These are phyloP conservation scores for Drosophila parabipectinata DNA, from an alignment of 1,140 invertebrate species.

Conservation along the genomic window DNA sequence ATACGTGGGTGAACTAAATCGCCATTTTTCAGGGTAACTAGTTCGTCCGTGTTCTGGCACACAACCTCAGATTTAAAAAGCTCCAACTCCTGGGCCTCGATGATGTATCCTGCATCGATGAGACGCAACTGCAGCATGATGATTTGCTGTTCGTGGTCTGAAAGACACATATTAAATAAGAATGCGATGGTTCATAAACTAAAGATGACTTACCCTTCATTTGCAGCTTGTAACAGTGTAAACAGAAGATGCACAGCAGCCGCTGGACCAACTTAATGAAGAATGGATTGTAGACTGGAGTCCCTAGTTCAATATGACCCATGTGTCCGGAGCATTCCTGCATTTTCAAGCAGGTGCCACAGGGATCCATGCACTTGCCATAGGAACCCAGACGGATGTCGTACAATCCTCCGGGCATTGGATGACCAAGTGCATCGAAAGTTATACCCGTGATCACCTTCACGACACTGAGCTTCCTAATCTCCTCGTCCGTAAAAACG, in stretches of 20 bases:
- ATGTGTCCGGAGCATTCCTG: constrained; percentile 95
- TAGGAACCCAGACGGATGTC: constrained; percentile 90
- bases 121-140: constrained; percentile 90
- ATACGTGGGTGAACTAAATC: constrained; percentile 74
- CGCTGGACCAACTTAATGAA: constrained; percentile 91
- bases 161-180: constrained; percentile 1
- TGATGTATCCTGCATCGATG: constrained; percentile 90
- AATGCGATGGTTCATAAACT: accelerated
- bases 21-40: constrained; percentile 64
- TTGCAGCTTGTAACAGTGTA: constrained; percentile 89
- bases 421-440: constrained; percentile 94
- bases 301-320: constrained; percentile 96
- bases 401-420: constrained; percentile 93
- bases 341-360: constrained; percentile 92
- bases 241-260: constrained; percentile 89
- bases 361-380: constrained; percentile 88
- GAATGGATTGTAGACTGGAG: constrained; percentile 96
- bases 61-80: constrained; percentile 84
- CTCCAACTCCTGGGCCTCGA: constrained; percentile 89
- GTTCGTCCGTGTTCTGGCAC: constrained; percentile 62
- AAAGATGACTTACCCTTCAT: constrained; percentile 86
- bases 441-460: constrained; percentile 93
- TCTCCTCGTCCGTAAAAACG: constrained; percentile 91
- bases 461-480: constrained; percentile 93
- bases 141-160: constrained; percentile 87